Evolutionary conservation across 2,113 vertebrate genomes (phyloP).

Genomic region (Cisticola juncidis): DNA sequence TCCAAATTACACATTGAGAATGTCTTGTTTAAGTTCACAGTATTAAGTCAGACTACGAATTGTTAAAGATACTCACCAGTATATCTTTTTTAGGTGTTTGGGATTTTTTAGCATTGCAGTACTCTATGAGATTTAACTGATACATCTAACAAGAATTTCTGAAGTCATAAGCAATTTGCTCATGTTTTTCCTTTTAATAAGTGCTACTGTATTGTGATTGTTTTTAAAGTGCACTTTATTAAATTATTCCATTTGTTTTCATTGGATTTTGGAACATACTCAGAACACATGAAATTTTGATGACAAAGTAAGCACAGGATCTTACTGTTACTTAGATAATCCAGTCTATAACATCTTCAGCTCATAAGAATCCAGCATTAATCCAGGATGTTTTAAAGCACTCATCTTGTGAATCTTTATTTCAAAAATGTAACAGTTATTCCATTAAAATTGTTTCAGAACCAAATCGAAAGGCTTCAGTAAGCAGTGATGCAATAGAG

Average conservation of each 20-base stretch:
- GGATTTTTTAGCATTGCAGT: neutral
- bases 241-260: neutral
- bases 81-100: neutral
- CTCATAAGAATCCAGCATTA: neutral
- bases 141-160: neutral
- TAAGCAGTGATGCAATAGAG: conserved; percentile 74
- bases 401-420: neutral
- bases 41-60: neutral
- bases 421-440: conserved; percentile 19
- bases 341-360: neutral
- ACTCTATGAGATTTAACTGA: neutral
- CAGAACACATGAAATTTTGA: neutral
- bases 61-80: neutral
- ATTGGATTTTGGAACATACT: neutral
- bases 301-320: neutral
- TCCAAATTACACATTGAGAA: neutral
- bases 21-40: neutral
- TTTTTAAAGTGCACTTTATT: neutral
- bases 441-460: conserved; percentile 70
- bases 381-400: neutral
- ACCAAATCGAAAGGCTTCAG: conserved; percentile 72
- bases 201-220: neutral
- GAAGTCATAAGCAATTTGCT: neutral
- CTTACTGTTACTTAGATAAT: neutral
- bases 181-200: neutral